phyloP scores from a whole-genome alignment of 2,888 invertebrate genomes.

The Capitulum mitella region DNA sequence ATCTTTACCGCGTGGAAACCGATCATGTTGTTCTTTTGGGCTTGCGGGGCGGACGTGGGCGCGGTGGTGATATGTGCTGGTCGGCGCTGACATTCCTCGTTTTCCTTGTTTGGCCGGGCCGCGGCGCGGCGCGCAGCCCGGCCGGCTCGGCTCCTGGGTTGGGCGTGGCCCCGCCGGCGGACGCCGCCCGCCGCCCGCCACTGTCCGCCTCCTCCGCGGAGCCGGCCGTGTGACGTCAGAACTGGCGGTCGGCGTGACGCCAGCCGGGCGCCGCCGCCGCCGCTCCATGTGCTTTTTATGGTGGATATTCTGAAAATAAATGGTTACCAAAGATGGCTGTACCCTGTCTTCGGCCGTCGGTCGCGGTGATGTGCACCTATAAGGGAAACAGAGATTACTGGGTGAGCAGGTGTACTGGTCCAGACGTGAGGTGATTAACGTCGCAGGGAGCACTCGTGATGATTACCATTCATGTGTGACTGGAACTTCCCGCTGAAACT shows the following conservation, averaged over 20 bases:
- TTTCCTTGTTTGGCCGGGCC: neutral
- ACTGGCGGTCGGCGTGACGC: neutral
- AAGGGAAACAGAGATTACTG: neutral
- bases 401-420: neutral
- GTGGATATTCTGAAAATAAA: constrained; percentile 21
- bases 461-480: neutral
- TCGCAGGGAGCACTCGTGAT: neutral
- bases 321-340: constrained; percentile 14
- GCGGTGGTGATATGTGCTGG: neutral
- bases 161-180: neutral
- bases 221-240: neutral
- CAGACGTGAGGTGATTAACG: neutral
- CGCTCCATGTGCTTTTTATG: constrained; percentile 22
- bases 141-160: neutral
- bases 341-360: neutral
- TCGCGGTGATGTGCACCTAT: neutral
- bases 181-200: neutral
- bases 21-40: neutral
- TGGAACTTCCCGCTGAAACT: neutral
- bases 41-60: neutral
- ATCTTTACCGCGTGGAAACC: neutral
- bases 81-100: neutral
- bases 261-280: neutral
- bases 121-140: neutral
- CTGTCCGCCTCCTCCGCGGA: neutral